phyloP scores from a whole-genome alignment of 1,140 invertebrate species.

The Pectinophora gossypiella region DNA sequence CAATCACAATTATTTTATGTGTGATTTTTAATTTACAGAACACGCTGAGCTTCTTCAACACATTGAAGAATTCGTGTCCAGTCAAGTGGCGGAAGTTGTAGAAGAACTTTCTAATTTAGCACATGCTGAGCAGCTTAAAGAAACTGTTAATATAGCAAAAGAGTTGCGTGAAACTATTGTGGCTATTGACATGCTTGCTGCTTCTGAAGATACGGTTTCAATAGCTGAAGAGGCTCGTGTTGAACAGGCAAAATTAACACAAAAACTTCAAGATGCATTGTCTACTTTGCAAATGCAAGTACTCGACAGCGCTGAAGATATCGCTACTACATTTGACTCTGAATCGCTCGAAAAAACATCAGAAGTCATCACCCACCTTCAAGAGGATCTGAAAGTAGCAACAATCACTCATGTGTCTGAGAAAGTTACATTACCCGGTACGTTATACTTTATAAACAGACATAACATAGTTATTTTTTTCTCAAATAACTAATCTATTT shows the following conservation, averaged over 20 bases:
- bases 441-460: no score
- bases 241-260: constrained; percentile 8
- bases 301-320: constrained; percentile 16
- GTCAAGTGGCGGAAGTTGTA: background rate
- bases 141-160: constrained; percentile 25
- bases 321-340: constrained; percentile 8
- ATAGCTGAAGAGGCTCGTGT: background rate
- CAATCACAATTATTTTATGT: no score
- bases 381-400: constrained; percentile 17
- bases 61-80: background rate
- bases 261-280: constrained; percentile 15
- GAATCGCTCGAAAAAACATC: constrained; percentile 15
- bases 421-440: background rate
- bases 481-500: no score
- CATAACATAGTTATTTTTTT: no score
- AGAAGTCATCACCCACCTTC: constrained; percentile 21
- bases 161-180: constrained; percentile 26
- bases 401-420: background rate
- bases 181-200: background rate
- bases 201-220: background rate
- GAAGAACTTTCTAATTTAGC: background rate
- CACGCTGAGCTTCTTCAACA: background rate
- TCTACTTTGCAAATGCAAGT: constrained; percentile 9
- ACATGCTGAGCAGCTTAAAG: background rate
- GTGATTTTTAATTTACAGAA: background rate